phyloP scores from a whole-genome alignment of 1,140 invertebrate species.

The Maconellicoccus hirsutus region DNA sequence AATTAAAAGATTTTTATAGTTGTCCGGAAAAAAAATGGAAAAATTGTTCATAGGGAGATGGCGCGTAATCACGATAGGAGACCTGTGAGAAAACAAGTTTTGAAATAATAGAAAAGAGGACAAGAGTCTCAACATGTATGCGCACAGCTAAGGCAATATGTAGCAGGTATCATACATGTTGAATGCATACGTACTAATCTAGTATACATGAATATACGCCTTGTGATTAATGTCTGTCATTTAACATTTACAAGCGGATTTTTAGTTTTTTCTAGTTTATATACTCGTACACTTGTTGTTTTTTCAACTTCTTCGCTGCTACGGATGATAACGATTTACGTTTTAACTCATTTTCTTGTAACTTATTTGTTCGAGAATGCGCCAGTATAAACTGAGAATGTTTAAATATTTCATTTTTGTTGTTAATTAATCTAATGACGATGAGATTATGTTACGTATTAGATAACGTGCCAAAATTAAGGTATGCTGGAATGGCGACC shows the following conservation, averaged over 20 bases:
- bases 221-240: constrained; percentile 9
- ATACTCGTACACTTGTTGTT: background rate
- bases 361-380: background rate
- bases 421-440: constrained; percentile 4
- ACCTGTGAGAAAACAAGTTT: background rate
- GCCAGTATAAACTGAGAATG: background rate
- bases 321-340: background rate
- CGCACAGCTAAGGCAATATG: background rate
- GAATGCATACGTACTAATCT: constrained; percentile 8
- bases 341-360: constrained; percentile 1
- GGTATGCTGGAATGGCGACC: background rate
- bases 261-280: constrained; percentile 6
- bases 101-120: constrained; percentile 5
- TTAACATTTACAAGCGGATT: constrained; percentile 9
- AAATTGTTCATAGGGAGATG: background rate
- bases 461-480: constrained; percentile 2
- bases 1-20: too few relatives aligned
- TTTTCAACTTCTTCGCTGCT: background rate
- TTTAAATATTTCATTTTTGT: background rate
- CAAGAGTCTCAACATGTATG: constrained; percentile 1
- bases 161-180: constrained; percentile 8
- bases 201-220: constrained; percentile 2
- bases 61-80: background rate
- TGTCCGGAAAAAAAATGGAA: too few relatives aligned
- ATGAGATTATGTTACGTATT: background rate